Percentiles rank a stretch among this genome's conserved stretches.
These are phyloP conservation scores for Betta splendens DNA, from an alignment of 2,797 vertebrate species.

Conservation along the genomic window DNA sequence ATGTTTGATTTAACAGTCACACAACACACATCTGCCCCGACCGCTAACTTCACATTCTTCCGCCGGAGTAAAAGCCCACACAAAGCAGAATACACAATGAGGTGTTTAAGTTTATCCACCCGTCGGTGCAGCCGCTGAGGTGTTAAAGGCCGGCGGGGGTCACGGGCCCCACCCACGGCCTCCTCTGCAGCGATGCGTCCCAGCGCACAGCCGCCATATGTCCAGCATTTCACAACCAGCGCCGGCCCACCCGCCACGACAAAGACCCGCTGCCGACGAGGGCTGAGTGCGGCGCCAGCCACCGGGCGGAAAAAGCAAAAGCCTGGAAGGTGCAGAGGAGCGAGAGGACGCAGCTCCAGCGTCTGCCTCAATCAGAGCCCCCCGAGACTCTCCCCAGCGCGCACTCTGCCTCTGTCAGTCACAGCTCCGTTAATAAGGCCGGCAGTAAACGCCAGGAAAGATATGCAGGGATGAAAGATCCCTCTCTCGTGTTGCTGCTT, in stretches of 20 bases:
- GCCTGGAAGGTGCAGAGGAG: constrained; percentile 29
- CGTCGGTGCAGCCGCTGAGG: constrained; percentile 58
- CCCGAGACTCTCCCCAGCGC: constrained; percentile 59
- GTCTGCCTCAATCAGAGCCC: constrained; percentile 67
- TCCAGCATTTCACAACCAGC: constrained; percentile 75
- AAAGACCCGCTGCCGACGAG: constrained; percentile 79
- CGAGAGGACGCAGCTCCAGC: constrained; percentile 58
- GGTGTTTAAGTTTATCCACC: constrained; percentile 83
- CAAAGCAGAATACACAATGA: constrained; percentile 64
- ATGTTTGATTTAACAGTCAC: constrained; percentile 62
- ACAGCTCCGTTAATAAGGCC: constrained; percentile 81
- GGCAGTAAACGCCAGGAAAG: constrained; percentile 78
- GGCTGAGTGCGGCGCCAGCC: constrained; percentile 69
- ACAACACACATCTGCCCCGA: constrained; percentile 62
- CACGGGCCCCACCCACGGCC: constrained; percentile 74
- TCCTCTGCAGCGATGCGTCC: constrained; percentile 72
- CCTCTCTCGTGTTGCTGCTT: constrained; percentile 71
- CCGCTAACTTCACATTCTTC: constrained; percentile 47
- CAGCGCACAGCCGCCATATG: constrained; percentile 83
- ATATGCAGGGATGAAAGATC: constrained; percentile 77
- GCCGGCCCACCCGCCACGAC: constrained; percentile 74
- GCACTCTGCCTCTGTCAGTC: constrained; percentile 74
- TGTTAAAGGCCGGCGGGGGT: constrained; percentile 74
- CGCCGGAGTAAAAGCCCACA: constrained; percentile 34
- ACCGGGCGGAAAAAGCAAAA: constrained; percentile 55